Evolutionary conservation across 2,113 vertebrate species (phyloP), one percentile per base, ranked within the genome.

Genomic region (Takifugu bimaculatus): DNA sequence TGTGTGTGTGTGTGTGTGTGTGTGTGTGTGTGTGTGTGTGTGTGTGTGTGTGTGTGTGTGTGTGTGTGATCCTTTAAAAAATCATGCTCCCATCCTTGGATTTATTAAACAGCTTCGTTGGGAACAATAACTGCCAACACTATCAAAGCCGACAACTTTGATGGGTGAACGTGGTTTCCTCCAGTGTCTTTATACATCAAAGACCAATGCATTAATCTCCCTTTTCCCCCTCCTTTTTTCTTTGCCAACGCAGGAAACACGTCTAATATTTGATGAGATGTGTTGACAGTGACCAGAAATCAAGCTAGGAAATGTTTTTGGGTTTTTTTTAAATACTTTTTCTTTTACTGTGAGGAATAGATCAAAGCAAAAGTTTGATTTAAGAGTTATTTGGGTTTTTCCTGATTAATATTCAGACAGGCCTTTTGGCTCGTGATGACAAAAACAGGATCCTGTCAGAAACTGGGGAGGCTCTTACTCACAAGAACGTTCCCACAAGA

Each of bases 121-220:
- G 53, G 76, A 68, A 63, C 72, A 69, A 66, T 72, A 57, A 58
- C 59, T 49, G 70, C 74, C 77, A 74, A 54, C 68, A 26, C 5
- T 54, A 28, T 54, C 27, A 1, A 42, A 48, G 62, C 47, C 2
- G 53, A 71, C 47, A 54, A 55, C 61, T 50, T 15, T 39, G 64
- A 61, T 60, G 26, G 13, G 25, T 48, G 62, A 70, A 1, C 15
- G 32, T 53, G 35, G 32, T 54, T 60, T 53, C 29, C 60, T 65
- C 28, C 57, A 59, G 67, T 45, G 74, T 74, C 77, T 86, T 86
- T 85, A 78, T 63, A 42, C 70, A 55, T 62, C 69, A 5, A 68
- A 81, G 63, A 81, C 78, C 80, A 79, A 70, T 68, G 65, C 74
- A 62, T 47, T 15, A 1, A 25, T 67, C 70, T 70, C 77, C 64